Percentiles rank a stretch among this genome's conserved stretches.
These are phyloP conservation scores for Spea multiplicata DNA, from an alignment of 2,113 vertebrate genomes.

Conservation along the genomic window DNA sequence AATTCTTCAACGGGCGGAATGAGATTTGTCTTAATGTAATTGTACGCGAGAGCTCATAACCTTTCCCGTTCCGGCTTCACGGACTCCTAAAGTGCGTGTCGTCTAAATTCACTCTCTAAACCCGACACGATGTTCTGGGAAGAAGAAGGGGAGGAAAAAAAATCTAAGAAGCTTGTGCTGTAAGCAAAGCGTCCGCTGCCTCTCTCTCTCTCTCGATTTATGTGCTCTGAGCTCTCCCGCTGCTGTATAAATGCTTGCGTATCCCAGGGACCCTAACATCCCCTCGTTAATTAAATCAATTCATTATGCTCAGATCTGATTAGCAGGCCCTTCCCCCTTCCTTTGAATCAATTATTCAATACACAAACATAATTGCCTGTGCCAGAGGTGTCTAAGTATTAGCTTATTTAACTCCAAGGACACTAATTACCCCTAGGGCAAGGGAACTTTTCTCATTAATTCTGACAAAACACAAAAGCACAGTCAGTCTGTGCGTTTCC, in stretches of 20 bases:
- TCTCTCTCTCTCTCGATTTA: slow-evolving; percentile 78
- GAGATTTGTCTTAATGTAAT: background rate
- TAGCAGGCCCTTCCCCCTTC: slow-evolving; percentile 96
- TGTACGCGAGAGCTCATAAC: background rate
- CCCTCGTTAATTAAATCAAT: slow-evolving; percentile 99
- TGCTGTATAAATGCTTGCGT: slow-evolving; percentile 88
- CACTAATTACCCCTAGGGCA: slow-evolving; percentile 99
- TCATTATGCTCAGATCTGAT: slow-evolving; percentile 99
- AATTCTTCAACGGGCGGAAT: background rate
- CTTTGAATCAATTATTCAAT: slow-evolving; percentile 99
- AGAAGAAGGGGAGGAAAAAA: background rate
- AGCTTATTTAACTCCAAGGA: slow-evolving; percentile 99
- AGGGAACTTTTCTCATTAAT: slow-evolving; percentile 99
- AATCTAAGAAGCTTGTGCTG: slow-evolving; percentile 65
- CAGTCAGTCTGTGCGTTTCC: slow-evolving; percentile 83
- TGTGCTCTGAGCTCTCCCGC: slow-evolving; percentile 77
- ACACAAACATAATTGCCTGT: slow-evolving; percentile 99
- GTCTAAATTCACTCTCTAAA: slow-evolving; percentile 67
- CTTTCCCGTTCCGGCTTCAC: background rate
- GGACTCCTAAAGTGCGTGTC: slow-evolving; percentile 26
- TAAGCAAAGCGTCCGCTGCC: slow-evolving; percentile 75
- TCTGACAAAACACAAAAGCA: slow-evolving; percentile 99
- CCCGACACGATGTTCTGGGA: slow-evolving; percentile 70
- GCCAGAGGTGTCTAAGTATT: slow-evolving; percentile 99
- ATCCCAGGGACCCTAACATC: slow-evolving; percentile 97